Conservation (phyloP, 2,888 invertebrate species). For the Oscheius sp. region DNA sequence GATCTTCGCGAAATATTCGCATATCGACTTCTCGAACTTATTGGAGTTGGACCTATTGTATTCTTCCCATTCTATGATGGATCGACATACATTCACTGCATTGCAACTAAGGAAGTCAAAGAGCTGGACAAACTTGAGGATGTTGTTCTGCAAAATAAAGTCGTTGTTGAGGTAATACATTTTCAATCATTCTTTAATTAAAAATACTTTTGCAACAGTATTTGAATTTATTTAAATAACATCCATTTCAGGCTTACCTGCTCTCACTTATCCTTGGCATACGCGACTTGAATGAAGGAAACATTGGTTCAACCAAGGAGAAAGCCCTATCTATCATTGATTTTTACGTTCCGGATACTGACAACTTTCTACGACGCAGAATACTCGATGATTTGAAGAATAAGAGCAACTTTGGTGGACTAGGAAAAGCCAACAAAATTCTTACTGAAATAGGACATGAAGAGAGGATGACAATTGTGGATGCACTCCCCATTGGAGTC, state of each 20-base stretch:
- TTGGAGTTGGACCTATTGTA: constrained; percentile 38
- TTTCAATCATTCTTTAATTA: constrained; percentile 31
- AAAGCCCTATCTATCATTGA: constrained; percentile 42
- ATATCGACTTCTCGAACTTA: constrained; percentile 35
- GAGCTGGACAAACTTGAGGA: constrained; percentile 35
- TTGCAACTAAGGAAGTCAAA: constrained; percentile 38
- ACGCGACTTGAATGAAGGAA: constrained; percentile 38
- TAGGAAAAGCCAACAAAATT: constrained; percentile 12
- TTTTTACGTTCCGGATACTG: constrained; percentile 41
- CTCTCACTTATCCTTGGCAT: constrained; percentile 42
- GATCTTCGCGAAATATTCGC: constrained; percentile 43
- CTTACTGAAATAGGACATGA: constrained; percentile 14
- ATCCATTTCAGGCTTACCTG: constrained; percentile 42
- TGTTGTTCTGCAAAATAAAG: constrained; percentile 29
- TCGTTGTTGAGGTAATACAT: constrained; percentile 37
- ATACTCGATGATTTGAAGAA: constrained; percentile 40
- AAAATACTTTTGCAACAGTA: constrained; percentile 24
- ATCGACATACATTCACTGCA: constrained; percentile 34
- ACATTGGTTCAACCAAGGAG: constrained; percentile 39
- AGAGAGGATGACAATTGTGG: constrained; percentile 31
- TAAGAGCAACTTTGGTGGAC: constrained; percentile 38
- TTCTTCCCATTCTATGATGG: constrained; percentile 36
- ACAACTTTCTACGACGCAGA: constrained; percentile 34
- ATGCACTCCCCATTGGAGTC: constrained; percentile 36
- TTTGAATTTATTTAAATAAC: constrained; percentile 35